Base-by-base conservation (phyloP, 2,113 vertebrate genomes). In the Malurus elegans region DNA sequence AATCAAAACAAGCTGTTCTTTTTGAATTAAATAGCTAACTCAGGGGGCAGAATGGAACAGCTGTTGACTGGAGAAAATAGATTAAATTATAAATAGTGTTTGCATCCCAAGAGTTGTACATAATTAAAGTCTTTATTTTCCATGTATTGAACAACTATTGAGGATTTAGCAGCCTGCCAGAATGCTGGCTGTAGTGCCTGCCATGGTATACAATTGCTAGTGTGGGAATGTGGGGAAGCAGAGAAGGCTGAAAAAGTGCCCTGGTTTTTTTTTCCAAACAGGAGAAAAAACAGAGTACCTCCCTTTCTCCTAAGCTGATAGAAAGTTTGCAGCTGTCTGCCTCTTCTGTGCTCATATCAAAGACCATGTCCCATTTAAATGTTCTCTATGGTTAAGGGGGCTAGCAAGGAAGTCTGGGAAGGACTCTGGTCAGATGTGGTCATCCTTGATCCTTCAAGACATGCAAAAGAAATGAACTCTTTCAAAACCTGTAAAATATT, bases 51-150 rank as follows among this genome's bases (percentile, higher is more conserved):
- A 93, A 75, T 38, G 48, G 19, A 61, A 82, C 65, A 75, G 31
- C 50, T 93, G 42, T 82, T 79, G 53, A 60, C 17, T 75, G 44
- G 31, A 87, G 45, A 79, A 92, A 92, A 82, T 74, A 60, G 14
- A 85, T 90, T 87, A 85, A 58, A 79, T 87, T 81, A 79, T 71
- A 93, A 94, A 71, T 48, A 91, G 29, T 40, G 45, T 93, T 94
- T 76, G 45, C 73, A 57, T 86, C n/a, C 20, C 62, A 84, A 70
- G 72, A 83, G 50, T 28, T 83, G 38, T 28, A 36, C 31, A 65
- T 48, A 82, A 82, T 36, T 72, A 32, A 28, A 65, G 34, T 42
- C 42, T 91, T 88, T 86, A 32, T 40, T 72, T 86, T 58, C 53
- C 1, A 0, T 57, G 50, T 79, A 34, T 88, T 79, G 88, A 82